phyloP scores from a whole-genome alignment of 1,140 invertebrate species.

The Myzus persicae region DNA sequence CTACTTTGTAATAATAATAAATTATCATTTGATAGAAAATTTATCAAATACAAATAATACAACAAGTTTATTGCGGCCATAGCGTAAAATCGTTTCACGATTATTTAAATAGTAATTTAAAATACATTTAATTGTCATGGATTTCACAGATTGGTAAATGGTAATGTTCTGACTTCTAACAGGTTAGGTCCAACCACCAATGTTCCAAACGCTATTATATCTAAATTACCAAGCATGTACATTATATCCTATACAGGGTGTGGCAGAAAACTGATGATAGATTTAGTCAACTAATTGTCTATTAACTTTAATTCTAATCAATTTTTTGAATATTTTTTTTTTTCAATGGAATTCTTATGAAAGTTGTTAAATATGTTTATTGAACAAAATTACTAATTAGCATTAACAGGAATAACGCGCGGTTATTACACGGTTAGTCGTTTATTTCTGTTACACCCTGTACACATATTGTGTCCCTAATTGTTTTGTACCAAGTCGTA shows the following conservation, averaged over 20 bases:
- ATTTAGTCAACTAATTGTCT: background rate
- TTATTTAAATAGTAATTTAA: background rate
- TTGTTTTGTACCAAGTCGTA: background rate
- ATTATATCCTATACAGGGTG: background rate
- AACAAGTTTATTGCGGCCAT: background rate
- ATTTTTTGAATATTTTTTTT: background rate
- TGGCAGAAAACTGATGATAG: background rate
- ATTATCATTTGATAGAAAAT: background rate
- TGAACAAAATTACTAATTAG: background rate
- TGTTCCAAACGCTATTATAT: conserved; percentile 1
- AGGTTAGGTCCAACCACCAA: background rate
- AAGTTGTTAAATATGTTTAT: background rate
- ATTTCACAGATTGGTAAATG: conserved; percentile 2
- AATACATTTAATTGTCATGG: conserved; percentile 16
- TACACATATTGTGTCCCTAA: background rate
- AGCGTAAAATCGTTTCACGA: background rate
- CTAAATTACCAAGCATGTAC: background rate
- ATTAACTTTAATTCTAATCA: background rate
- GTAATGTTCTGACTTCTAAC: background rate
- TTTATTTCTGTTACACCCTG: no score
- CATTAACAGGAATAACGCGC: background rate
- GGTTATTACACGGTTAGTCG: background rate
- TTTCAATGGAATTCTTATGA: background rate
- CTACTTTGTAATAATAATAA: background rate
- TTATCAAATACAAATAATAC: background rate